Evolutionary conservation across 2,888 invertebrate genomes (phyloP), one percentile per base, ranked within the genome.

Genomic region (Aporophyla nigra): DNA sequence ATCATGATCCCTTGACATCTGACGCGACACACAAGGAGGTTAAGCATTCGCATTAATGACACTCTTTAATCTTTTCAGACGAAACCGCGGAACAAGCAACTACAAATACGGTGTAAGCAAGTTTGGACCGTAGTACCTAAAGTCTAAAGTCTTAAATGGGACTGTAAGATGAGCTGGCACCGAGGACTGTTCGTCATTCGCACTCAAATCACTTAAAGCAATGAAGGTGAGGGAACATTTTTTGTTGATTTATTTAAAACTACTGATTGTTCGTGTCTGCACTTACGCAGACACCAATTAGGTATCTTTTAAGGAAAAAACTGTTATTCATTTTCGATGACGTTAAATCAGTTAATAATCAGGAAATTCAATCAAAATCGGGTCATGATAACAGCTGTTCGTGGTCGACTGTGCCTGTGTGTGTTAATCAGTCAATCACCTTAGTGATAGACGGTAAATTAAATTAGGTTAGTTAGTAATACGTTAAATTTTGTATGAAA

Each of bases 141-240:
- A 83, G 6, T 7, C 69, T 74, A 84, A 43, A 79, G 86, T 80
- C 65, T 58, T 81, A 75, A 79, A 88, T 88, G 82, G 80, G 76
- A 53, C 16, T 79, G 79, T 89, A 93, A 90, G 79, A 93, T 93
- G 93, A 86, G 82, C 84, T 82, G 86, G 82, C 87, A 89, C 81
- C 82, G 81, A 83, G 85, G 82, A 78, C 86, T 81, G 71, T 80
- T 68, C 81, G 80, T 86, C 83, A 82, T 86, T 87, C 82, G 81
- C 85, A 83, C 85, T 80, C 86, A 88, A 87, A 88, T 90, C 81
- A 91, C 93, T 89, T 93, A 89, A 91, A 89, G 56, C 75, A 88
- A 84, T 82, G 87, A 92, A 92, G 92, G 93, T 93, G 82, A 92
- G 89, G 53, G 16, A 56, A 69, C 49, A 85, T 87, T 90, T 91